Evolutionary conservation across 2,113 vertebrate genomes (phyloP).

Genomic region (Corythornis madagascariensis): DNA sequence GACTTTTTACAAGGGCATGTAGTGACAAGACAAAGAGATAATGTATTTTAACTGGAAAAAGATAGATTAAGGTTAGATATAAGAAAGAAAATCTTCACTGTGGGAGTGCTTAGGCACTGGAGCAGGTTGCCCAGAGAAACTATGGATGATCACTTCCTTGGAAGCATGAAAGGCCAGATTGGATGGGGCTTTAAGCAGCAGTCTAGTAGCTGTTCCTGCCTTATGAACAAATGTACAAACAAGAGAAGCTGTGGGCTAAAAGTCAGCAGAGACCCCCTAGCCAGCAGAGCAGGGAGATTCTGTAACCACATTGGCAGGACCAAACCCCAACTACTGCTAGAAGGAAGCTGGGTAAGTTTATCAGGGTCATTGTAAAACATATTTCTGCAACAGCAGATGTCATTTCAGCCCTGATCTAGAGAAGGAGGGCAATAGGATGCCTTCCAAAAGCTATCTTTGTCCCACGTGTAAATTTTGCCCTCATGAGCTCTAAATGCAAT

Average conservation of each 20-base stretch:
- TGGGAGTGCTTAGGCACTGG: too few relatives aligned
- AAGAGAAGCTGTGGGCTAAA: neutral
- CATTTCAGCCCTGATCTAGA: neutral
- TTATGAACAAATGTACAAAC: neutral
- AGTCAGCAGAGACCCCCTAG: neutral
- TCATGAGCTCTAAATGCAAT: neutral
- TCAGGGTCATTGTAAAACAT: neutral
- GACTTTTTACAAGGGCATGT: too few relatives aligned
- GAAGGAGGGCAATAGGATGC: accelerated
- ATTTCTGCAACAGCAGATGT: neutral
- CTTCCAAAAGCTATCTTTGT: neutral
- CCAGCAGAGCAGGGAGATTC: neutral
- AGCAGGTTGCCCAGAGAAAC: neutral
- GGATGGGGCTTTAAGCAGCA: neutral
- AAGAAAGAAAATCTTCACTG: too few relatives aligned
- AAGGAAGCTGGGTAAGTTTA: neutral
- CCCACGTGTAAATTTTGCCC: neutral
- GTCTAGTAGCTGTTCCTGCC: neutral
- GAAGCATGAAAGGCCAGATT: neutral
- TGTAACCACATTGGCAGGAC: neutral
- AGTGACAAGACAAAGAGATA: too few relatives aligned
- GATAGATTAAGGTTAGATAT: too few relatives aligned
- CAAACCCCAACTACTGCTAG: neutral
- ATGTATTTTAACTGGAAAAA: too few relatives aligned
- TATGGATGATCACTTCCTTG: neutral